Evolutionary conservation across 2,797 vertebrate genomes (phyloP), one percentile per base, ranked within the genome.

Genomic region (Sebastes trivittatus): DNA sequence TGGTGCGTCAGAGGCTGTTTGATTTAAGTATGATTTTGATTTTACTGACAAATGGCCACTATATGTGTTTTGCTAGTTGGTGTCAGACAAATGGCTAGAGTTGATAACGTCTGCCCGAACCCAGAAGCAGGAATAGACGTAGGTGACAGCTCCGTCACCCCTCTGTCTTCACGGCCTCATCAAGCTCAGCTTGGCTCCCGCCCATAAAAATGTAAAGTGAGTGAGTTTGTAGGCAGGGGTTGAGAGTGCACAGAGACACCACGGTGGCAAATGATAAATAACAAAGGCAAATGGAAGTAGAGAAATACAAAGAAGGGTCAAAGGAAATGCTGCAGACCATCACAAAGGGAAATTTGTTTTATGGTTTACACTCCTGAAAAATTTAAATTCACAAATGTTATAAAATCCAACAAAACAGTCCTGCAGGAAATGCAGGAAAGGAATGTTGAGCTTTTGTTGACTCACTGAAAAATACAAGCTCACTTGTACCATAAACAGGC

Each of bases 61-160:
- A 18, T 16, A 46, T n/a, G 46, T 52, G 18, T 52, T 52, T 82
- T 10, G 42, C 42, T 54, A 34, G 76, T 63, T 69, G 22, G 30
- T 72, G 65, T 75, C 29, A 87, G 22, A 67, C 88, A 87, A 82
- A 76, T 78, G 70, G 66, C 11, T 13, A 5, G 27, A 58, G 36
- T 59, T 75, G 25, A 74, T 73, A 63, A 75, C 5, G 5, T 49
- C 36, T 14, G 20, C 54, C 56, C 58, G 60, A 77, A 46, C 20
- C 34, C 3, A 52, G 18, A 54, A 34, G 46, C 30, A 71, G 61
- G 34, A 4, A 7, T 23, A 7, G 49, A 63, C 4, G 1, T 20
- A 58, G 34, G 78, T 71, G 71, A 46, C 54, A 11, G 62, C 71
- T 76, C 52, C 30, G 52, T 70, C 86, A 69, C 68, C 66, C 52